Conservation (phyloP, 2,113 vertebrate genomes). For the Mandrillus leucophaeus region DNA sequence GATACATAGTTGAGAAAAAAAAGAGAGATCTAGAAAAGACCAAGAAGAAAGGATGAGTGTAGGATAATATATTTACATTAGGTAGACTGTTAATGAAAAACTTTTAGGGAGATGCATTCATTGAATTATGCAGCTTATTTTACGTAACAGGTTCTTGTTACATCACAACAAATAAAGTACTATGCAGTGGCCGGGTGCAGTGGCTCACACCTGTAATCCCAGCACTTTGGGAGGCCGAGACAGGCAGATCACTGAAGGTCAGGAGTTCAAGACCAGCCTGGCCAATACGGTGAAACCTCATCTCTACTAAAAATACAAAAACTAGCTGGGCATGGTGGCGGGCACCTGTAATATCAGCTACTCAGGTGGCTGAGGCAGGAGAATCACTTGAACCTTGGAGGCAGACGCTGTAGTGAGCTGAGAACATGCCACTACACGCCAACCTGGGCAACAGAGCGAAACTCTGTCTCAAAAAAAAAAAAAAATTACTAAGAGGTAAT, state of each 20-base stretch:
- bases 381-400: too few species aligned
- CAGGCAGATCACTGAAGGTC: too few species aligned
- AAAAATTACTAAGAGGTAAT: background rate
- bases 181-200: background rate
- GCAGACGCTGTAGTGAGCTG: too few species aligned
- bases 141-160: constrained; percentile 26
- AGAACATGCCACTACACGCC: too few species aligned
- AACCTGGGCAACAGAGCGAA: too few species aligned
- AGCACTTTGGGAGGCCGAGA: too few species aligned
- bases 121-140: background rate
- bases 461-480: background rate
- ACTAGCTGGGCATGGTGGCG: too few species aligned
- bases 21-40: background rate
- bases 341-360: too few species aligned
- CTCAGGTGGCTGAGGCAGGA: background rate
- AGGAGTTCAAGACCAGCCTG: too few species aligned
- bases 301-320: too few species aligned
- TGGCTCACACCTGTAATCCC: too few species aligned
- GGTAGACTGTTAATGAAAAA: background rate
- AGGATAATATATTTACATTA: background rate
- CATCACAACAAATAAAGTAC: background rate
- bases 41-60: background rate
- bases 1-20: background rate
- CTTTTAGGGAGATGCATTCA: background rate
- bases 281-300: too few species aligned